phyloP scores from a whole-genome alignment of 2,113 vertebrate species.

The Plectropomus leopardus region DNA sequence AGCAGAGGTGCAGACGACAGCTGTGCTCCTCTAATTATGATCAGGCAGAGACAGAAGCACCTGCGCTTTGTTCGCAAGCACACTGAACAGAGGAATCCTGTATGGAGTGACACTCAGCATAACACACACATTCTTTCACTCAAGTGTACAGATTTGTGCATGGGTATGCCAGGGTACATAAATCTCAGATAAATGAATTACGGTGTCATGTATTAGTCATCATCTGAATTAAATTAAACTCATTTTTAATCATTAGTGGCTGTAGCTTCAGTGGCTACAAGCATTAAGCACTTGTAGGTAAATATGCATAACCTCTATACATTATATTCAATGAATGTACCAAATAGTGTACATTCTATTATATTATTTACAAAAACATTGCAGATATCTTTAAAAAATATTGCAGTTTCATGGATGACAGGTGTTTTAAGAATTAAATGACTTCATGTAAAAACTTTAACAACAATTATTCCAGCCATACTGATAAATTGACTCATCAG shows the following conservation, averaged over 20 bases:
- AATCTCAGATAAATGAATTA: neutral
- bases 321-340: neutral
- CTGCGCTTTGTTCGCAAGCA: constrained; percentile 58
- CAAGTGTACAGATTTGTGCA: constrained; percentile 1
- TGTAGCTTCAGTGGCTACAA: neutral
- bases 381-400: neutral
- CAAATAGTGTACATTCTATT: neutral
- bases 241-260: constrained; percentile 4
- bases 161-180: neutral
- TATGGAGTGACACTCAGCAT: neutral
- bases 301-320: neutral
- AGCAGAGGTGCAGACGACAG: constrained; percentile 48
- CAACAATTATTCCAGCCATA: rapidly evolving
- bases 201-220: constrained; percentile 16
- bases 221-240: constrained; percentile 18
- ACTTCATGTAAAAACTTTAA: neutral
- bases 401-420: neutral
- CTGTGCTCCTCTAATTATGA: constrained; percentile 72
- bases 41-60: constrained; percentile 47
- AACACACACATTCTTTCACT: neutral
- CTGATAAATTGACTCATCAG: neutral
- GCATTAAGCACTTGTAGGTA: neutral
- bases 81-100: constrained; percentile 19
- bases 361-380: neutral
- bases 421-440: neutral